These are phyloP conservation scores for Sapayoa aenigma DNA, from an alignment of 2,113 vertebrate species.

Conservation along the genomic window DNA sequence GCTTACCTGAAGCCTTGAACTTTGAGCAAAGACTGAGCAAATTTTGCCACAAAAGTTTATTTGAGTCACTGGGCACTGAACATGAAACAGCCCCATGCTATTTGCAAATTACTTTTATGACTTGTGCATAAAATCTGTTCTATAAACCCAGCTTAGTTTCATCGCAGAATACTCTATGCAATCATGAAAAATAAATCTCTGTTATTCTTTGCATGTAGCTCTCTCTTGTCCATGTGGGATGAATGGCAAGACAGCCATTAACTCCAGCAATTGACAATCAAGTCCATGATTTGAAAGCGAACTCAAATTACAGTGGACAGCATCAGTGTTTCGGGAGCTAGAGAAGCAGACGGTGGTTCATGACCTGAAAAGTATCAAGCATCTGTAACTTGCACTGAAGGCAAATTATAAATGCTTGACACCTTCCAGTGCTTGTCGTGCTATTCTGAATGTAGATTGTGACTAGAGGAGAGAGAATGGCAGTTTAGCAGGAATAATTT, in stretches of 20 bases:
- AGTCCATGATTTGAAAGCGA: background rate
- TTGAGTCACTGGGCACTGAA: background rate
- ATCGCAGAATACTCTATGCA: background rate
- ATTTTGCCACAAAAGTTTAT: background rate
- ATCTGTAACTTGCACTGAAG: slow-evolving; percentile 17
- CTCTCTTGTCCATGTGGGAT: background rate
- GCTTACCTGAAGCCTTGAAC: background rate
- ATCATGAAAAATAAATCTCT: background rate
- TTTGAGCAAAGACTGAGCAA: background rate
- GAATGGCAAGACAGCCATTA: background rate
- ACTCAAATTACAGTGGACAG: background rate
- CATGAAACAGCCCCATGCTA: background rate
- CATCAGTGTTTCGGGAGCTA: background rate
- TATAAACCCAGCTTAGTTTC: background rate
- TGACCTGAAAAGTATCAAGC: background rate
- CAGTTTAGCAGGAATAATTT: background rate
- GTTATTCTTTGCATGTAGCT: background rate
- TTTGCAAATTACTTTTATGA: background rate
- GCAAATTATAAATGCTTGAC: background rate
- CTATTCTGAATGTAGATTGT: background rate
- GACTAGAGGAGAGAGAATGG: background rate
- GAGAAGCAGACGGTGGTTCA: background rate
- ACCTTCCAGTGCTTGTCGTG: background rate
- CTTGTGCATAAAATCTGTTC: background rate
- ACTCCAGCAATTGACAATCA: background rate